A percentile compares a stretch with the other conserved stretches of the same genome.
phyloP scores from a whole-genome alignment of 1,140 invertebrate genomes.

The Leucophenga varia region DNA sequence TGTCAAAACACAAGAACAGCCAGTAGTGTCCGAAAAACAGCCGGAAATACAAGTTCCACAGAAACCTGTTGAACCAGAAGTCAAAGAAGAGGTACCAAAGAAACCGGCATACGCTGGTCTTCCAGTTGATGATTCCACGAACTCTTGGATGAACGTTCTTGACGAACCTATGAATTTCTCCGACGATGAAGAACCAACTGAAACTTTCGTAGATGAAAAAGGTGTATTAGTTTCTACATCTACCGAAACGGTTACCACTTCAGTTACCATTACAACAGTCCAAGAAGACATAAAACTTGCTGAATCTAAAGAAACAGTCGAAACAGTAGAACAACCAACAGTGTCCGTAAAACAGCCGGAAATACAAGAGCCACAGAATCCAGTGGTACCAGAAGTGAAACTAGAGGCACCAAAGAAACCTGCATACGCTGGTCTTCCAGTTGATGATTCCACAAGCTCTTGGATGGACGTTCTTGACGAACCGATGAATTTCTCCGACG shows the following conservation, averaged over 20 bases:
- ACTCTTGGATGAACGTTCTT: slow-evolving; percentile 59
- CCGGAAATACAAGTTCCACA: slow-evolving; percentile 21
- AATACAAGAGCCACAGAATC: slow-evolving; percentile 9
- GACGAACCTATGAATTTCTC: slow-evolving; percentile 58
- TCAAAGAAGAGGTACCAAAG: slow-evolving; percentile 14
- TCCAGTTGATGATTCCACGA: slow-evolving; percentile 57
- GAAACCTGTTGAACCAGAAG: neutral
- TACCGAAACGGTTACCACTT: neutral
- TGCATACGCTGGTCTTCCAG: slow-evolving; percentile 53
- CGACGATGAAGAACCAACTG: slow-evolving; percentile 42
- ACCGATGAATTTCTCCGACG: slow-evolving; percentile 56
- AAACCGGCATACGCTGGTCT: slow-evolving; percentile 52
- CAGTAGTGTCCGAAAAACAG: slow-evolving; percentile 9
- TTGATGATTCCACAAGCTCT: slow-evolving; percentile 56
- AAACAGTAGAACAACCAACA: too few relatives aligned
- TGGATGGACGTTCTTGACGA: slow-evolving; percentile 60
- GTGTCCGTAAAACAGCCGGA: slow-evolving; percentile 5
- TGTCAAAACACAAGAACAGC: neutral
- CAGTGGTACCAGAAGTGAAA: neutral
- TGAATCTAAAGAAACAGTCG: neutral
- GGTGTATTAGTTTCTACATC: too few relatives aligned
- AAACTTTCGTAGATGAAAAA: too few relatives aligned
- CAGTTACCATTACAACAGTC: neutral
- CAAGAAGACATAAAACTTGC: too few relatives aligned
- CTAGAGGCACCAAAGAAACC: slow-evolving; percentile 17